A percentile compares a stretch with the other conserved stretches of the same genome.
These are phyloP conservation scores for Exaiptasia diaphana DNA, from an alignment of 64 coral and sea anemone species.

Conservation along the genomic window DNA sequence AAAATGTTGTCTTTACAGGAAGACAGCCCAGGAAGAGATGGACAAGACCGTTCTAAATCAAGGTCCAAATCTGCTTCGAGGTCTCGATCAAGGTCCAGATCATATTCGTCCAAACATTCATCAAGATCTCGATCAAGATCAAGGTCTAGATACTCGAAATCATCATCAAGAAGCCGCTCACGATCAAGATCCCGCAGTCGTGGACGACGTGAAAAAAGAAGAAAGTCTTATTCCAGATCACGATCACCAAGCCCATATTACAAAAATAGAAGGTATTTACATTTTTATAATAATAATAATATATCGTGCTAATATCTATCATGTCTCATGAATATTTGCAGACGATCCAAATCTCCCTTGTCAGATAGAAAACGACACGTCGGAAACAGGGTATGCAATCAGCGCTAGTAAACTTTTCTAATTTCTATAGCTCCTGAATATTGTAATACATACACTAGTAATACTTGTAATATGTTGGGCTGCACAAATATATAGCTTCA, in stretches of 20 bases:
- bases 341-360: slow-evolving; percentile 26
- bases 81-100: slow-evolving; percentile 62
- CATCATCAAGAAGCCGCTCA: slow-evolving; percentile 55
- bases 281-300: too few species aligned
- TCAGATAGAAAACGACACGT: slow-evolving; percentile 66
- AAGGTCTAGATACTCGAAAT: slow-evolving; percentile 27
- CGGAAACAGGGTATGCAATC: slow-evolving; percentile 66
- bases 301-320: background rate
- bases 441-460: background rate
- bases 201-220: slow-evolving; percentile 36
- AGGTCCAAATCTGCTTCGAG: slow-evolving; percentile 65
- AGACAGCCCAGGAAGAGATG: background rate
- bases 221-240: slow-evolving; percentile 58
- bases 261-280: slow-evolving; percentile 22
- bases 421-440: background rate
- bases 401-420: too few species aligned
- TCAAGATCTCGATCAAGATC: slow-evolving; percentile 72
- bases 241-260: slow-evolving; percentile 88
- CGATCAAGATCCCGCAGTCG: slow-evolving; percentile 62
- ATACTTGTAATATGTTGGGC: background rate
- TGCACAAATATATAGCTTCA: background rate
- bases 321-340: background rate
- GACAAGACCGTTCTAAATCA: slow-evolving; percentile 54
- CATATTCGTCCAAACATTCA: slow-evolving; percentile 44
- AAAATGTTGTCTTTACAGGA: background rate